Evolutionary conservation across 2,113 vertebrate species (phyloP).

Genomic region (Xiphophorus couchianus): DNA sequence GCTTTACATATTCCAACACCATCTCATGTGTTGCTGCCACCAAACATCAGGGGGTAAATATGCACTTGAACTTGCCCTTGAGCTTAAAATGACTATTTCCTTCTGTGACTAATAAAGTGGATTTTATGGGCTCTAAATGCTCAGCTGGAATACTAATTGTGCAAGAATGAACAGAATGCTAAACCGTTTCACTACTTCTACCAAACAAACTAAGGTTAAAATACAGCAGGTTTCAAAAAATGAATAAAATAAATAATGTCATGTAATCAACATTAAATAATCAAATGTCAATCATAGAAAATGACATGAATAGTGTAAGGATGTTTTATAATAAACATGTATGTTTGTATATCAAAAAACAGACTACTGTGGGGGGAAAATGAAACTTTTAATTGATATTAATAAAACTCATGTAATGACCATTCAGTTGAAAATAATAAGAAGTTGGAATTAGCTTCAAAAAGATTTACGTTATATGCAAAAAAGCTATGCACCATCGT

Average conservation of each 20-base stretch:
- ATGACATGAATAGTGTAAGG: too few species aligned
- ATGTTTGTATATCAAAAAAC: too few species aligned
- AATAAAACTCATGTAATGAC: too few species aligned
- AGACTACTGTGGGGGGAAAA: too few species aligned
- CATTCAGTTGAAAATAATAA: too few species aligned
- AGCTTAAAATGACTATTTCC: constrained; percentile 14
- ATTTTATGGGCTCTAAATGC: neutral
- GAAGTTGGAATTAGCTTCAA: too few species aligned
- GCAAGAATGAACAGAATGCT: neutral
- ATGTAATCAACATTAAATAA: neutral
- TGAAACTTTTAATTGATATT: too few species aligned
- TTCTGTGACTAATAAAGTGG: constrained; percentile 5
- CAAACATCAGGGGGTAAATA: constrained; percentile 5
- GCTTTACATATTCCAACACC: neutral
- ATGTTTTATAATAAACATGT: too few species aligned
- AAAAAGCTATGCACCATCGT: neutral
- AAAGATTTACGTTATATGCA: neutral
- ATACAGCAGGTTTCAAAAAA: neutral
- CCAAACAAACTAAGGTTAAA: neutral
- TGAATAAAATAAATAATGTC: neutral
- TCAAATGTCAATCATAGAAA: too few species aligned
- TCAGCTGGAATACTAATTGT: constrained; percentile 20
- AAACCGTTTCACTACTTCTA: neutral
- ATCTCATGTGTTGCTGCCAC: neutral
- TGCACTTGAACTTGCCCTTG: constrained; percentile 21